Evolutionary conservation across 1,140 invertebrate genomes (phyloP).

Genomic region (Oncopeltus fasciatus): DNA sequence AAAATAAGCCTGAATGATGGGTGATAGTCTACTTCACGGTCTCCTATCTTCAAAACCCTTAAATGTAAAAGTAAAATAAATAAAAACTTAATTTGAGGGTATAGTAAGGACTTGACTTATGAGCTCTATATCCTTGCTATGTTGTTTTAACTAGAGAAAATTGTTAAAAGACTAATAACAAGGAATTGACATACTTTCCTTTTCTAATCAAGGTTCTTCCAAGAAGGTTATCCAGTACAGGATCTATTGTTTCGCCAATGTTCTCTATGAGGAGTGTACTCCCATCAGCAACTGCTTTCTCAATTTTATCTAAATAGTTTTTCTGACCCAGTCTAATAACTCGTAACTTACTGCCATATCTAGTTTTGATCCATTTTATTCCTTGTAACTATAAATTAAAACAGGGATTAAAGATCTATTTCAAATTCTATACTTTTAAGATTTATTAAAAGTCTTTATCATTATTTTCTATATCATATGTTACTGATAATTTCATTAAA

Average conservation of each 20-base stretch:
- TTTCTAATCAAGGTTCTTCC: conserved; percentile 76
- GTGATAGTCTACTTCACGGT: conserved; percentile 82
- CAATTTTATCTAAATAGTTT: conserved; percentile 72
- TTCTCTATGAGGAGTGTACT: conserved; percentile 67
- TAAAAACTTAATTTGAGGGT: not conserved
- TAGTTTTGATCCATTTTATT: conserved; percentile 90
- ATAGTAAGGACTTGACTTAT: too few relatives aligned
- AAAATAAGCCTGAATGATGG: conserved; percentile 70
- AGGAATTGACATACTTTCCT: conserved; percentile 36
- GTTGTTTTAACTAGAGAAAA: too few relatives aligned
- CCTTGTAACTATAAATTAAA: conserved; percentile 44
- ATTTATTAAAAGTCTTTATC: too few relatives aligned
- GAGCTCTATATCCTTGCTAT: too few relatives aligned
- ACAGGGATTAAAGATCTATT: too few relatives aligned
- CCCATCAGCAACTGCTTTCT: conserved; percentile 62
- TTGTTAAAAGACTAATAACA: not conserved
- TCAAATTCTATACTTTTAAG: too few relatives aligned
- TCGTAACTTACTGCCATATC: conserved; percentile 52
- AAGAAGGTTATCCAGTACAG: conserved; percentile 78
- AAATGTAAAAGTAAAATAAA: conserved; percentile 11
- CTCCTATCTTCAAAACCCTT: conserved; percentile 67
- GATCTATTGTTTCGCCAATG: conserved; percentile 76
- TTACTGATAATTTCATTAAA: too few relatives aligned
- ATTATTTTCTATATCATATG: too few relatives aligned
- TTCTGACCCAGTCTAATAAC: conserved; percentile 64